Conservation (phyloP, 2,797 vertebrate genomes). For the Fundulus diaphanus region DNA sequence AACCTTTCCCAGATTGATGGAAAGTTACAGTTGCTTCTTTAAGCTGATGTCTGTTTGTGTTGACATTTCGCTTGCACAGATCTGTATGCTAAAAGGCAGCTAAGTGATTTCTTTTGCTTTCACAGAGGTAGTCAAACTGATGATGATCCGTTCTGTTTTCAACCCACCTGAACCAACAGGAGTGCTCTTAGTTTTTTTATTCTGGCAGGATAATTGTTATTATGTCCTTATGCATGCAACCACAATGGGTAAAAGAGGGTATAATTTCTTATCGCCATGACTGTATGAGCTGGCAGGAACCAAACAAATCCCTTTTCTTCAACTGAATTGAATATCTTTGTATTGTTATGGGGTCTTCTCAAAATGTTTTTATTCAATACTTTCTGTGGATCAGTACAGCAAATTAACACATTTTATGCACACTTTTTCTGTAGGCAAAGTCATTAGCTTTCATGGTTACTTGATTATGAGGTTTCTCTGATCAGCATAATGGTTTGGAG, state of each 20-base stretch:
- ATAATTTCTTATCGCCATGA: background rate
- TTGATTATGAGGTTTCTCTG: constrained; percentile 14
- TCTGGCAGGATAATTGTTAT: background rate
- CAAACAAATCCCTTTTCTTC: constrained; percentile 18
- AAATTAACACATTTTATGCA: background rate
- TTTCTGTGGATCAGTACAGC: background rate
- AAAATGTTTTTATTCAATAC: background rate
- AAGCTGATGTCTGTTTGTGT: too few species aligned
- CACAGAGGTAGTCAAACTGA: background rate
- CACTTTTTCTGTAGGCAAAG: constrained; percentile 7
- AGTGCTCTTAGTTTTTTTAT: background rate
- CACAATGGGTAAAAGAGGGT: background rate
- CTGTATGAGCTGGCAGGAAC: background rate
- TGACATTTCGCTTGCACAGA: too few species aligned
- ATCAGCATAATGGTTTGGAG: constrained; percentile 24
- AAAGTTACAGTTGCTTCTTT: too few species aligned
- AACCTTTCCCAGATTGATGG: too few species aligned
- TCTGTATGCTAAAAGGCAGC: too few species aligned
- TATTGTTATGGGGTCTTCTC: background rate
- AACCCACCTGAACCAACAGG: background rate
- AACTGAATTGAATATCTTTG: constrained; percentile 1
- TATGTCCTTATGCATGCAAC: background rate
- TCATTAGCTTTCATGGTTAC: constrained; percentile 38
- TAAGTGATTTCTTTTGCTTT: background rate
- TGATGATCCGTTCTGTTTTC: background rate